A percentile compares a stretch with the other conserved stretches of the same genome.
Conservation (phyloP, 1,140 invertebrate species). For the Magallana angulata region DNA sequence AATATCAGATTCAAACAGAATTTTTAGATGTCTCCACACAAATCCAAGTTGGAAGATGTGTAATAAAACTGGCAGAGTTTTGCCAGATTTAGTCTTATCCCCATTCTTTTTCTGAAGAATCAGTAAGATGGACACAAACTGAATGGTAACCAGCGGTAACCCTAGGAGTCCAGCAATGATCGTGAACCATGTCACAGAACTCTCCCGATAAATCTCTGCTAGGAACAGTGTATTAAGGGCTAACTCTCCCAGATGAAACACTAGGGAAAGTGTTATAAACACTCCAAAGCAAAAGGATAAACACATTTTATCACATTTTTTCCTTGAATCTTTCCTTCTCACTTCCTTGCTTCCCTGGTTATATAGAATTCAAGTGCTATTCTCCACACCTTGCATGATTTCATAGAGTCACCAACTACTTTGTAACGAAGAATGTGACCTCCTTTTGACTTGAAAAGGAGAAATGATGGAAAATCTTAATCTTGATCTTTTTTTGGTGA, state of each 20-base stretch:
- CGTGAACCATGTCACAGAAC: slow-evolving; percentile 63
- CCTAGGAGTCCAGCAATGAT: slow-evolving; percentile 67
- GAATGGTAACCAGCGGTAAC: slow-evolving; percentile 67
- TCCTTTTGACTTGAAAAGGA: not conserved
- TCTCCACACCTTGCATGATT: not conserved
- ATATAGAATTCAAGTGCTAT: not conserved
- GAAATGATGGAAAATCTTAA: not conserved
- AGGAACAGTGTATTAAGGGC: slow-evolving; percentile 56
- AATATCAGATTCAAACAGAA: slow-evolving; percentile 92
- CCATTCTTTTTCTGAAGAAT: slow-evolving; percentile 65
- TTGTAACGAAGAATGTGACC: not conserved
- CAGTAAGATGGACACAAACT: slow-evolving; percentile 70
- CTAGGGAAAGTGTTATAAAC: slow-evolving; percentile 63
- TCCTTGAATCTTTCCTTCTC: not conserved
- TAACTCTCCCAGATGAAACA: slow-evolving; percentile 66
- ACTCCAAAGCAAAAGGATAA: slow-evolving; percentile 61
- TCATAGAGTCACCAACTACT: not conserved
- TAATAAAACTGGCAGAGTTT: slow-evolving; percentile 80
- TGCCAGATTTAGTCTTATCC: slow-evolving; percentile 57
- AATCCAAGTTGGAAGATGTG: slow-evolving; percentile 91
- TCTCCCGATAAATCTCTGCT: slow-evolving; percentile 29
- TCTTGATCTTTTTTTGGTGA: not conserved
- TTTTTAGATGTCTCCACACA: slow-evolving; percentile 92
- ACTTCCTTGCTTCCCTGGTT: not conserved
- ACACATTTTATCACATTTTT: slow-evolving; percentile 37